phyloP scores from a whole-genome alignment of 2,113 vertebrate genomes.

The Elaphurus davidianus region DNA sequence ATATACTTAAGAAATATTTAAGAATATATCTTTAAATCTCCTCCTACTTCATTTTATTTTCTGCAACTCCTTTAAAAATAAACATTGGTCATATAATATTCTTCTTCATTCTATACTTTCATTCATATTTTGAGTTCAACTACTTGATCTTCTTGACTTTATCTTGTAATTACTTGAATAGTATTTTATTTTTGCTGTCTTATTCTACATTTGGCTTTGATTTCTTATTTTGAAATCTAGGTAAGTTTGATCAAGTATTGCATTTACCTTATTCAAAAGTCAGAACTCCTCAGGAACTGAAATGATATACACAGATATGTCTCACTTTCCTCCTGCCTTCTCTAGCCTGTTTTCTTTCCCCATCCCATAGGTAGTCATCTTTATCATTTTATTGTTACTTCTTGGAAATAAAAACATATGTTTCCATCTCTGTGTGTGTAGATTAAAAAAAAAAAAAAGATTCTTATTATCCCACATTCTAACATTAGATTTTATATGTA shows the following conservation, averaged over 20 bases:
- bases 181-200: neutral
- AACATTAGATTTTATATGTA: neutral
- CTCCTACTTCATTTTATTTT: neutral
- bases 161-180: neutral
- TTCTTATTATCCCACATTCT: neutral
- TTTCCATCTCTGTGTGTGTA: neutral
- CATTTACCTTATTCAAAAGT: neutral
- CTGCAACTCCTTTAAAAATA: neutral
- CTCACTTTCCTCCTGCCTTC: neutral
- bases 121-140: neutral
- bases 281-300: neutral
- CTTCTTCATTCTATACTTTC: neutral
- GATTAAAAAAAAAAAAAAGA: neutral
- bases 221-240: neutral
- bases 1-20: neutral
- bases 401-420: neutral
- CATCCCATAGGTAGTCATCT: neutral
- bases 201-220: neutral
- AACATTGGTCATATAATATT: neutral
- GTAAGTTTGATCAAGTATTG: neutral
- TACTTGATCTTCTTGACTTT: neutral
- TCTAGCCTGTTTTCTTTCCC: neutral
- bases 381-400: neutral
- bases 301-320: neutral
- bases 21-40: neutral